phyloP scores from a whole-genome alignment of 1,140 invertebrate genomes.

The Pseudomyrmex pallidus region DNA sequence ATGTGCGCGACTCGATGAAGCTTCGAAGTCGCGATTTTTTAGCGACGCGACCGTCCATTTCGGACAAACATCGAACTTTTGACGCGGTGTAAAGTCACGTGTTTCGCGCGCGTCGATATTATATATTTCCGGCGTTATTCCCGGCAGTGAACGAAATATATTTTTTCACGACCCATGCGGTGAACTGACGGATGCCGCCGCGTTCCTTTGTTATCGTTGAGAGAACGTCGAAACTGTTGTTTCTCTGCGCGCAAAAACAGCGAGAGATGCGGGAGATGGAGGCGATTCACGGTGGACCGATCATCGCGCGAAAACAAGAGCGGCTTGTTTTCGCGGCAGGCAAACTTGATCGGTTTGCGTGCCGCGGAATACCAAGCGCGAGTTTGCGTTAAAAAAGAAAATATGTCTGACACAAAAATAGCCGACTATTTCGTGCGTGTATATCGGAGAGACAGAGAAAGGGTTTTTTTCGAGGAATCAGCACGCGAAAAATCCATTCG shows the following conservation, averaged over 20 bases:
- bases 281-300: slow-evolving; percentile 74
- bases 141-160: slow-evolving; percentile 48
- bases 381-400: slow-evolving; percentile 52
- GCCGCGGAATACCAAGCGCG: slow-evolving; percentile 42
- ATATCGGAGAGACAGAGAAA: background rate
- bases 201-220: slow-evolving; percentile 57
- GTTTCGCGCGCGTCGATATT: slow-evolving; percentile 16
- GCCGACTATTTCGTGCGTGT: background rate
- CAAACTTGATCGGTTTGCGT: slow-evolving; percentile 69
- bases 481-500: background rate
- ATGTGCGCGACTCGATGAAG: background rate
- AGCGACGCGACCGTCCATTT: background rate
- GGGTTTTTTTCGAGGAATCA: background rate
- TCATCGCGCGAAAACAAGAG: slow-evolving; percentile 73
- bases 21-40: slow-evolving; percentile 26
- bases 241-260: slow-evolving; percentile 72
- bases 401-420: slow-evolving; percentile 44
- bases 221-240: slow-evolving; percentile 70
- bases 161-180: slow-evolving; percentile 60
- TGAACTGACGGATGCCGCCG: slow-evolving; percentile 55
- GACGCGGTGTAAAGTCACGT: slow-evolving; percentile 26
- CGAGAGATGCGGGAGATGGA: slow-evolving; percentile 64
- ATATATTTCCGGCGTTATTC: slow-evolving; percentile 53
- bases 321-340: slow-evolving; percentile 71
- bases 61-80: slow-evolving; percentile 24